phyloP scores from a whole-genome alignment of 2,113 vertebrate species.

The Megaceryle torquata region DNA sequence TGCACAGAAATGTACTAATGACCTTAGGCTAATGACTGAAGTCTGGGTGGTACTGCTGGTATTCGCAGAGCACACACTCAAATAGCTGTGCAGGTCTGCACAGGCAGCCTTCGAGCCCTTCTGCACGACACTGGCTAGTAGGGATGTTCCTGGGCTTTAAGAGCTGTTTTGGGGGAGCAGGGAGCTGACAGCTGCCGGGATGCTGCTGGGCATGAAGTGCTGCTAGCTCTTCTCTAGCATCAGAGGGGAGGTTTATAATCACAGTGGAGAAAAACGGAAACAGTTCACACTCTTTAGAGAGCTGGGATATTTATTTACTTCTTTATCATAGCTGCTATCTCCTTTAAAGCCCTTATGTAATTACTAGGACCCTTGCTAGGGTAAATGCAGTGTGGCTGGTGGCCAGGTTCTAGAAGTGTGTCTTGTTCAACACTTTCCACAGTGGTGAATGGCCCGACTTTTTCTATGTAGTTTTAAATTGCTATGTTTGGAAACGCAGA shows the following conservation, averaged over 20 bases:
- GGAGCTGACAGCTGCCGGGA: background rate
- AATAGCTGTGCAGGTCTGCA: background rate
- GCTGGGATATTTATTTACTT: background rate
- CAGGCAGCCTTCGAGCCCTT: background rate
- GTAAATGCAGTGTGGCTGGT: background rate
- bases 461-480: background rate
- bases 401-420: background rate
- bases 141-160: background rate
- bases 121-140: accelerated
- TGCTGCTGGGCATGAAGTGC: background rate
- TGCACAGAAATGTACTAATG: conserved; percentile 7
- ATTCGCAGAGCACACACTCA: background rate
- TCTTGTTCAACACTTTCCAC: background rate
- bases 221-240: background rate
- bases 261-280: background rate
- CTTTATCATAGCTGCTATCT: background rate
- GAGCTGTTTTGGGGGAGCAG: background rate
- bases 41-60: conserved; percentile 3
- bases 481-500: background rate
- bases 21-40: conserved; percentile 33
- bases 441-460: accelerated
- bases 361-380: background rate
- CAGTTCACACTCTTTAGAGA: background rate
- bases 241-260: background rate
- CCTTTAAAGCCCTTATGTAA: background rate